These are phyloP conservation scores for Idaea straminata DNA, from an alignment of 2,888 invertebrate species.

Conservation along the genomic window DNA sequence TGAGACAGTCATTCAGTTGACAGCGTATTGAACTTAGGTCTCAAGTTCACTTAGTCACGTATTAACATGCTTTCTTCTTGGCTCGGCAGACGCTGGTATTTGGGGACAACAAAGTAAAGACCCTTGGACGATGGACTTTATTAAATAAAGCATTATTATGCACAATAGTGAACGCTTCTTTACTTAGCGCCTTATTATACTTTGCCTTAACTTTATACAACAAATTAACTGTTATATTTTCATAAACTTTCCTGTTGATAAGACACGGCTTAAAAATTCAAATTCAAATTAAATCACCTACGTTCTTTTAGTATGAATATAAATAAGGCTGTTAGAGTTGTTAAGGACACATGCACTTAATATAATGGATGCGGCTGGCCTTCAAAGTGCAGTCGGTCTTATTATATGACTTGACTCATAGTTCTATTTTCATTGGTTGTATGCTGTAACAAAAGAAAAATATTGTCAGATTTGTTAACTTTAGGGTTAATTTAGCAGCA, in stretches of 20 bases:
- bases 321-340: background rate
- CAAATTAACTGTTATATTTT: too few species aligned
- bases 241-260: too few species aligned
- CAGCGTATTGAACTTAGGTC: too few species aligned
- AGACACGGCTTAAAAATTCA: too few species aligned
- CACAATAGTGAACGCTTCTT: background rate
- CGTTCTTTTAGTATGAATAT: background rate
- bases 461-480: background rate
- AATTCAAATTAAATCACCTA: too few species aligned
- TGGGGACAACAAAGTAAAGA: too few species aligned
- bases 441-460: constrained; percentile 45
- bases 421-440: constrained; percentile 46
- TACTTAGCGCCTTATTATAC: background rate
- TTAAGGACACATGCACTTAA: background rate
- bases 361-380: background rate
- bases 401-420: constrained; percentile 12
- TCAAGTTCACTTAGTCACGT: too few species aligned
- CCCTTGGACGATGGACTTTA: too few species aligned
- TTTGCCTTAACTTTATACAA: background rate
- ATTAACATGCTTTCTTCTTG: too few species aligned
- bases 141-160: background rate
- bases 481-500: background rate
- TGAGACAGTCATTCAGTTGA: too few species aligned
- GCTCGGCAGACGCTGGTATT: too few species aligned
- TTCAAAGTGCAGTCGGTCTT: background rate